A percentile compares a stretch with the other conserved stretches of the same genome.
phyloP scores from a whole-genome alignment of 2,888 invertebrate genomes.

The Sminthurinus aureus region DNA sequence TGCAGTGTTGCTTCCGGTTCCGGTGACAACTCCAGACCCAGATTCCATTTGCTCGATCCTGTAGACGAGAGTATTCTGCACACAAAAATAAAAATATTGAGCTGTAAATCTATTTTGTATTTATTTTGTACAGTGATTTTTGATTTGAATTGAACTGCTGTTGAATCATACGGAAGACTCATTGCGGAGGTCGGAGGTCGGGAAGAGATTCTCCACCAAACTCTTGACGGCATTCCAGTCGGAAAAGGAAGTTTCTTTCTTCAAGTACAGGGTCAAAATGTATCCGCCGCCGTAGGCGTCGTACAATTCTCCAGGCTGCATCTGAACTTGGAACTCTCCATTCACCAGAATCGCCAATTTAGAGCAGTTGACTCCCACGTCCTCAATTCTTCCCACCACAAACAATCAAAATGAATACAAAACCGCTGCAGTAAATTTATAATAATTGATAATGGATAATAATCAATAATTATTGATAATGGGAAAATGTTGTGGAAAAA shows the following conservation, averaged over 20 bases:
- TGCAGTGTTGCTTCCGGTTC: not conserved
- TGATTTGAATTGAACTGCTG: not conserved
- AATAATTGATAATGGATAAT: not conserved
- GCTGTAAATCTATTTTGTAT: not conserved
- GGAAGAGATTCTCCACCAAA: constrained; percentile 9
- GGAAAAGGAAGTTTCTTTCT: not conserved
- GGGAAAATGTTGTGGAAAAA: too few species aligned
- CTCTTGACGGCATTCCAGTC: constrained; percentile 25
- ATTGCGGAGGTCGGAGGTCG: not conserved
- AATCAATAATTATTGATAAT: not conserved
- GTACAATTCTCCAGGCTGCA: not conserved
- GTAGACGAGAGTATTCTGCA: constrained; percentile 19
- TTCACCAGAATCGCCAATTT: constrained; percentile 23
- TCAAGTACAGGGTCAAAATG: not conserved
- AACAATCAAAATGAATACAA: not conserved
- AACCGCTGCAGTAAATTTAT: not conserved
- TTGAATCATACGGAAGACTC: constrained; percentile 6
- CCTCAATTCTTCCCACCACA: constrained; percentile 21
- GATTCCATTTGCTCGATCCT: not conserved
- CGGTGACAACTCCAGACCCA: not conserved
- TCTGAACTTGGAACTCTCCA: constrained; percentile 16
- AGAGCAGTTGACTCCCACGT: constrained; percentile 14
- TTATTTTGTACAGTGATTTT: constrained; percentile 4
- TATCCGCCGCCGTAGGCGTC: not conserved
- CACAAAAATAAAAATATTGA: not conserved